Evolutionary conservation across 2,888 invertebrate species (phyloP).

Genomic region (Lathronympha strigana): DNA sequence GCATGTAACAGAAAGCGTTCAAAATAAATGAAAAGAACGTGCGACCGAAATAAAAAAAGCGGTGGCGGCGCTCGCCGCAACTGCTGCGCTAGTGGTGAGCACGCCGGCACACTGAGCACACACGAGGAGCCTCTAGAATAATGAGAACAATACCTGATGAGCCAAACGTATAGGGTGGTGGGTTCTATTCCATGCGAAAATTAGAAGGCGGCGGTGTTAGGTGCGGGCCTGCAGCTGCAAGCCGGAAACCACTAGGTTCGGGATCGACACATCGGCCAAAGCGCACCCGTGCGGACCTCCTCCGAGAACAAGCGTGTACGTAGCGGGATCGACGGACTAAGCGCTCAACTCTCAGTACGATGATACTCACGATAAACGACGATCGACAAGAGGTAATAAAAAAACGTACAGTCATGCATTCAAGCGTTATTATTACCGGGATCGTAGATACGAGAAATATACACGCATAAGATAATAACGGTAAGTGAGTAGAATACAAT

Average conservation of each 20-base stretch:
- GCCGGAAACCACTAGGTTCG: conserved; percentile 77
- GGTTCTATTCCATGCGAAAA: conserved; percentile 83
- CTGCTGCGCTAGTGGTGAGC: conserved; percentile 72
- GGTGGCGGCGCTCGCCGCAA: conserved; percentile 68
- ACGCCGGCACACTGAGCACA: conserved; percentile 80
- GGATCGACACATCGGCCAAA: conserved; percentile 80
- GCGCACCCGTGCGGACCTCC: conserved; percentile 80
- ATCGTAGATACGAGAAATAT: conserved; percentile 85
- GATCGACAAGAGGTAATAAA: conserved; percentile 83
- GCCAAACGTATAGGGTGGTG: conserved; percentile 83
- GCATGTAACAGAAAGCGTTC: conserved; percentile 85
- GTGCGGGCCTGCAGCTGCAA: conserved; percentile 80
- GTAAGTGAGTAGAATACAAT: conserved; percentile 79
- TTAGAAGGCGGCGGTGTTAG: conserved; percentile 83
- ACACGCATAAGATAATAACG: conserved; percentile 82
- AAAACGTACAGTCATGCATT: conserved; percentile 94
- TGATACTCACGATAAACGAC: conserved; percentile 79
- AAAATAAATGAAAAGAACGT: conserved; percentile 79
- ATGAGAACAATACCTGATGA: conserved; percentile 83
- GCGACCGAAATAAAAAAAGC: conserved; percentile 70
- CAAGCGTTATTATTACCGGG: conserved; percentile 95
- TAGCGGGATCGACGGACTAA: conserved; percentile 82
- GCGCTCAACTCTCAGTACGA: conserved; percentile 81
- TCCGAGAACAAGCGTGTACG: conserved; percentile 82
- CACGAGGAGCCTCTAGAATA: conserved; percentile 79